phyloP scores from a whole-genome alignment of 2,888 invertebrate species.

The Sarcophaga carnaria region DNA sequence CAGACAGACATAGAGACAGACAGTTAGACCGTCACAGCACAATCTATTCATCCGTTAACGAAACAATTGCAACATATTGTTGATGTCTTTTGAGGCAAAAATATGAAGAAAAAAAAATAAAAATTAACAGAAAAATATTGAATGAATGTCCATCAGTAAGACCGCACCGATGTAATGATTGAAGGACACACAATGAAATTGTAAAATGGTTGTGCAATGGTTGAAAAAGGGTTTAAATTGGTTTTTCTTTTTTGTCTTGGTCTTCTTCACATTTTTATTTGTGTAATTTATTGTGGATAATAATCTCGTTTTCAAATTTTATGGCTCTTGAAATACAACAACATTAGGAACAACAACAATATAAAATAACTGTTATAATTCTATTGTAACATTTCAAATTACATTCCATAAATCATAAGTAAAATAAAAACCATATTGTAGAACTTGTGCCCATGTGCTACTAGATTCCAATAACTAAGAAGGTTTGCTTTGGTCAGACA shows the following conservation, averaged over 20 bases:
- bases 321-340: too few relatives aligned
- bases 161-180: background rate
- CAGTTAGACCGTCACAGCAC: background rate
- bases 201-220: conserved; percentile 21
- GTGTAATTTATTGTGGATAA: background rate
- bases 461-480: too few relatives aligned
- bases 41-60: conserved; percentile 5
- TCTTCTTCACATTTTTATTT: background rate
- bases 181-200: conserved; percentile 16
- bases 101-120: background rate
- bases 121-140: background rate
- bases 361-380: too few relatives aligned
- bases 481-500: too few relatives aligned
- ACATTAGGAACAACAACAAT: too few relatives aligned
- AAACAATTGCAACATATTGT: conserved; percentile 38
- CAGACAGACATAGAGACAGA: background rate
- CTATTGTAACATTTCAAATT: too few relatives aligned
- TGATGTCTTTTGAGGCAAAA: background rate
- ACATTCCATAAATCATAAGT: too few relatives aligned
- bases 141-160: conserved; percentile 7
- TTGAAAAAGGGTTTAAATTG: conserved; percentile 38
- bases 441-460: too few relatives aligned
- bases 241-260: too few relatives aligned
- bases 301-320: conserved; percentile 1
- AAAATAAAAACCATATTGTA: too few relatives aligned